Percentiles rank a stretch among this genome's conserved stretches.
Conservation (phyloP, 1,140 invertebrate genomes). For the Hycleus phaleratus region DNA sequence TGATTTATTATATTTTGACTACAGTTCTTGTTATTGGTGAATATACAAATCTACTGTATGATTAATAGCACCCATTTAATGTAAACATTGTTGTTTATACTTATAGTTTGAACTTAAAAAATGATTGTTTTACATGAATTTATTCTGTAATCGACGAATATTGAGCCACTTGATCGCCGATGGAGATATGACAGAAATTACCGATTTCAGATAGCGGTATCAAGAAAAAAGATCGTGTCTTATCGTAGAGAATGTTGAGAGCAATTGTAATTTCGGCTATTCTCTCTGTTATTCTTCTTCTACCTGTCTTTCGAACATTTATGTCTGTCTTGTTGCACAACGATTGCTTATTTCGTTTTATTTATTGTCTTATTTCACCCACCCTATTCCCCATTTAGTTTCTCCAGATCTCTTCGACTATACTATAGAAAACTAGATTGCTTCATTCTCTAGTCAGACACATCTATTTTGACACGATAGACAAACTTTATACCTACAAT, state of each 20-base stretch:
- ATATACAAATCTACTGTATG: no score
- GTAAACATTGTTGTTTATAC: no score
- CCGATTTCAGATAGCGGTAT: slow-evolving; percentile 6
- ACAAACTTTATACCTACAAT: no score
- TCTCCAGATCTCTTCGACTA: neutral
- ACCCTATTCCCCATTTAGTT: slow-evolving; percentile 8
- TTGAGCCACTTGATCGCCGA: no score
- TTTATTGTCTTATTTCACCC: slow-evolving; percentile 34
- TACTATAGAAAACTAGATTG: slow-evolving; percentile 1
- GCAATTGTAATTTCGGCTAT: slow-evolving; percentile 21
- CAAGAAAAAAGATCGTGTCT: neutral
- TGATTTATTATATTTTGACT: no score
- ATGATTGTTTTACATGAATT: no score
- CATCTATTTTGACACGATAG: no score
- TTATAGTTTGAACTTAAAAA: no score
- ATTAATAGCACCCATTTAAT: no score
- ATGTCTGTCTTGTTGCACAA: slow-evolving; percentile 14
- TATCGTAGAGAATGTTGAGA: slow-evolving; percentile 10
- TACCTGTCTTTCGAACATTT: slow-evolving; percentile 23
- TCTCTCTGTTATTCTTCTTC: slow-evolving; percentile 7
- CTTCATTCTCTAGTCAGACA: neutral
- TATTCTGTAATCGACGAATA: no score
- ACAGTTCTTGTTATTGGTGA: no score
- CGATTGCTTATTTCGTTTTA: slow-evolving; percentile 35
- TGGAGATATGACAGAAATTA: neutral